These are phyloP conservation scores for Dicroscelio sp. DNA, from an alignment of 2,888 invertebrate species.

Conservation along the genomic window DNA sequence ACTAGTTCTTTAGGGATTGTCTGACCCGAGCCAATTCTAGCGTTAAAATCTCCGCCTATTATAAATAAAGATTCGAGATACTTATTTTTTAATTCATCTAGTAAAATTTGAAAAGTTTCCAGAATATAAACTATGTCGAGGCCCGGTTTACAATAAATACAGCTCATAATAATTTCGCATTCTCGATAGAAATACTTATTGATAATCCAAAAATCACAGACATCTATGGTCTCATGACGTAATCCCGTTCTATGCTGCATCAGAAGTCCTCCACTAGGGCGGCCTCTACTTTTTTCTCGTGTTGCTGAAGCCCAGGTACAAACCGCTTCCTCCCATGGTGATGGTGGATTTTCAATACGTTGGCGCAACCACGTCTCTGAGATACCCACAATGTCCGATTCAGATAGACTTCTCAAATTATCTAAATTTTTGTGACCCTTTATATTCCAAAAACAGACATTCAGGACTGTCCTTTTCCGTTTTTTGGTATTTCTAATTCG, in stretches of 20 bases:
- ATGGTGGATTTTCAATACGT: background rate
- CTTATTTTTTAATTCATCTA: slow-evolving; percentile 8
- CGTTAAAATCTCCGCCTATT: background rate
- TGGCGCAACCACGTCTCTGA: background rate
- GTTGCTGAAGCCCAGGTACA: background rate
- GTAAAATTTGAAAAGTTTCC: background rate
- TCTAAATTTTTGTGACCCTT: background rate
- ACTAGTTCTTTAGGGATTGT: background rate
- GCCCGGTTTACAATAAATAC: background rate
- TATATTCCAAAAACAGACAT: background rate
- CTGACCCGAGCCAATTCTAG: background rate
- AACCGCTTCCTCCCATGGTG: background rate
- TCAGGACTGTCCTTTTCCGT: no score
- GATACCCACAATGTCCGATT: background rate
- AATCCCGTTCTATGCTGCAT: background rate
- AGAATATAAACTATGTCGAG: background rate
- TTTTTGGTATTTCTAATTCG: no score
- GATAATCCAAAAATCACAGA: background rate
- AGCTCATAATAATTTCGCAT: background rate
- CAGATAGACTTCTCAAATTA: background rate
- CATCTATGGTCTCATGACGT: no score
- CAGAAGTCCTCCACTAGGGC: background rate
- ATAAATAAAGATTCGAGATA: background rate
- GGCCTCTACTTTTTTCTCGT: background rate
- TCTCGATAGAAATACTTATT: background rate